These are phyloP conservation scores for Papilio dardanus DNA, from an alignment of 1,140 invertebrate genomes.

Conservation along the genomic window DNA sequence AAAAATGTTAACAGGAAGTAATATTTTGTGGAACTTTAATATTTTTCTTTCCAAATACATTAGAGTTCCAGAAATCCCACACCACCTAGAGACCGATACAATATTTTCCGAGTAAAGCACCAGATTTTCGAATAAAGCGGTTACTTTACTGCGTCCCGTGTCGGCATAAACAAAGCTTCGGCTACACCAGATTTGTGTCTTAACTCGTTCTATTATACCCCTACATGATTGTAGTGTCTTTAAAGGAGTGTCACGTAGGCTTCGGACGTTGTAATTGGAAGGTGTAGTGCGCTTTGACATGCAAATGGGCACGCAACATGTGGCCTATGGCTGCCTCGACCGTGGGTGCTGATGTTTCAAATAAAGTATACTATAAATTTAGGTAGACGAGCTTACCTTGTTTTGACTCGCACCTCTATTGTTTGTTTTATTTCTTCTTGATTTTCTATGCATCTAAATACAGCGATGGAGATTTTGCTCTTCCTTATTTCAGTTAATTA, in stretches of 20 bases:
- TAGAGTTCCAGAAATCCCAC: not conserved
- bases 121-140: constrained; percentile 31
- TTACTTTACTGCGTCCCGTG: constrained; percentile 9
- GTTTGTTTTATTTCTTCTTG: not conserved
- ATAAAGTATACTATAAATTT: constrained; percentile 28
- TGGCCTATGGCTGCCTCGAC: constrained; percentile 39
- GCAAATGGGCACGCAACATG: constrained; percentile 68
- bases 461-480: no score
- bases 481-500: no score
- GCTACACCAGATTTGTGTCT: constrained; percentile 28
- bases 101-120: constrained; percentile 12
- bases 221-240: constrained; percentile 39
- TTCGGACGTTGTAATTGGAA: constrained; percentile 55
- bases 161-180: constrained; percentile 31
- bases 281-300: constrained; percentile 67
- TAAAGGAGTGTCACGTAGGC: constrained; percentile 38
- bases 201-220: constrained; percentile 33
- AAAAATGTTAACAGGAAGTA: no score
- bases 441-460: not conserved
- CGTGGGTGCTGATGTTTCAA: constrained; percentile 31
- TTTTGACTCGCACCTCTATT: not conserved
- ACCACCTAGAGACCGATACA: not conserved
- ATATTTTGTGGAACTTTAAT: no score
- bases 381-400: not conserved
- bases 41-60: not conserved